Conservation (phyloP, 2,888 invertebrate species). For the Gnatocerus cornutus region DNA sequence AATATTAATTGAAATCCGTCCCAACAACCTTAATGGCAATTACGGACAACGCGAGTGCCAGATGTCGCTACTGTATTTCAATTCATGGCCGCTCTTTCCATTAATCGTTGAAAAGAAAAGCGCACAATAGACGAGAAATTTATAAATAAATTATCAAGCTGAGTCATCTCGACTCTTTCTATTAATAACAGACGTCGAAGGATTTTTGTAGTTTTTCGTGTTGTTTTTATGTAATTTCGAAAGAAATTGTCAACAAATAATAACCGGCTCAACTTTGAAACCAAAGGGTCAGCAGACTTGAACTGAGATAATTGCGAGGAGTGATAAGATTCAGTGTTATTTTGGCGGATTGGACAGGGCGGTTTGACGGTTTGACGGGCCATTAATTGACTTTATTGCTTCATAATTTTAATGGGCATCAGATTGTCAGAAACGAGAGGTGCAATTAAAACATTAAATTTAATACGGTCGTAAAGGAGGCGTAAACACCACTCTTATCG, state of each 20-base stretch:
- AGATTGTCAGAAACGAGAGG: conserved; percentile 31
- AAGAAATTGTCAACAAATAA: conserved; percentile 35
- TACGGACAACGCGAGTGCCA: conserved; percentile 45
- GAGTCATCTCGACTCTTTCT: conserved; percentile 35
- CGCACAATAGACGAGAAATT: conserved; percentile 38
- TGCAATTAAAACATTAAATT: conserved; percentile 44
- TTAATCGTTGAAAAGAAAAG: conserved; percentile 15
- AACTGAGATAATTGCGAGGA: conserved; percentile 31
- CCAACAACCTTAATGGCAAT: conserved; percentile 38
- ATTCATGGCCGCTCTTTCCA: conserved; percentile 22
- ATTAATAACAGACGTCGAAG: conserved; percentile 20
- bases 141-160: conserved; percentile 46
- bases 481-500: conserved; percentile 19
- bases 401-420: conserved; percentile 40
- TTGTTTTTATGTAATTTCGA: conserved; percentile 29
- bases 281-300: conserved; percentile 33
- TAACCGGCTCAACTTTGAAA: conserved; percentile 35
- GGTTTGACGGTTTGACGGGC: conserved; percentile 17
- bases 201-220: conserved; percentile 21
- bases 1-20: conserved; percentile 37
- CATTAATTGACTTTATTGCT: conserved; percentile 34
- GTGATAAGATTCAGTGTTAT: conserved; percentile 30
- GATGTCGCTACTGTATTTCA: conserved; percentile 45
- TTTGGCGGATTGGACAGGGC: conserved; percentile 33
- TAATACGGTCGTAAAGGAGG: conserved; percentile 38